phyloP scores from a whole-genome alignment of 2,113 vertebrate species.

The Coptodon bakossiorum region DNA sequence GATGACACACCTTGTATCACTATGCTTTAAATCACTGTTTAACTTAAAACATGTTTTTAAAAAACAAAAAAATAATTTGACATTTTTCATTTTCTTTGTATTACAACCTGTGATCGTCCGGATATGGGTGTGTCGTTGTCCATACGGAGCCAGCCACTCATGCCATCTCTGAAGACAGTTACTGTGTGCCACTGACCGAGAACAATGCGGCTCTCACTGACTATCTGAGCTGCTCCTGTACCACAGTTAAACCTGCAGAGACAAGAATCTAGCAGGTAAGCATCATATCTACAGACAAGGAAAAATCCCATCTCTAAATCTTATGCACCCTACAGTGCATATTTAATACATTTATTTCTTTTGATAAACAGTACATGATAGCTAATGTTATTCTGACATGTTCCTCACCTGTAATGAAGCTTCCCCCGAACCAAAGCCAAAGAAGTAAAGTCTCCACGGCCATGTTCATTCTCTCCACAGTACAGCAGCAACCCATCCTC shows the following conservation, averaged over 20 bases:
- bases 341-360: not conserved
- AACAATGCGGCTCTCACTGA: constrained; percentile 78
- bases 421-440: constrained; percentile 78
- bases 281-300: not conserved
- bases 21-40: not conserved
- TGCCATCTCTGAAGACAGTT: constrained; percentile 81
- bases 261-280: not conserved
- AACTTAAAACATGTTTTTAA: not conserved
- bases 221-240: constrained; percentile 81
- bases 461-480: constrained; percentile 90
- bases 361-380: not conserved
- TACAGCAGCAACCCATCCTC: constrained; percentile 91
- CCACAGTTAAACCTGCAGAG: constrained; percentile 89
- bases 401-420: constrained; percentile 86
- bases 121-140: constrained; percentile 78
- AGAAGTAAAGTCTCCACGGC: constrained; percentile 88
- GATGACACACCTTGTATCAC: not conserved
- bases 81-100: not conserved
- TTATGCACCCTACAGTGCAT: not conserved
- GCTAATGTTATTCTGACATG: not conserved
- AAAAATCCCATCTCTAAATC: not conserved
- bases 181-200: constrained; percentile 83
- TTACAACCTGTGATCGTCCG: constrained; percentile 83
- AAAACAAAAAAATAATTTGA: not conserved
- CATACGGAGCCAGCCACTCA: constrained; percentile 82